Conservation (phyloP, 2,888 invertebrate species). For the Drosophila meridionalis region DNA sequence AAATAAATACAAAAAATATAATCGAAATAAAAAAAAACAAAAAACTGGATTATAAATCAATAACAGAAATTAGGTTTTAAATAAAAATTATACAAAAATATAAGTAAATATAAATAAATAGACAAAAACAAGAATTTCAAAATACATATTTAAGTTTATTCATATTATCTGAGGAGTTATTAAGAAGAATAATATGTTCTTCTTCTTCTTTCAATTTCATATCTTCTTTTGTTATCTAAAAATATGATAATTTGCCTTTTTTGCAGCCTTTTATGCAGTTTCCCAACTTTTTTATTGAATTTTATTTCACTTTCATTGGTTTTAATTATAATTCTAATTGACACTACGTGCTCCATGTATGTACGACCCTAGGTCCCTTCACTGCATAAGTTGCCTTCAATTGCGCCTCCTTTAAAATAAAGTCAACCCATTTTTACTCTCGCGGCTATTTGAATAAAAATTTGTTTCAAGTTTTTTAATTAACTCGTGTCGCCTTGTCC, state of each 20-base stretch:
- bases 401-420: neutral
- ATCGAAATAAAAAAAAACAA: too few relatives aligned
- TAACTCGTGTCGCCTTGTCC: constrained; percentile 59
- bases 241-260: neutral
- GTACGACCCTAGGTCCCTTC: neutral
- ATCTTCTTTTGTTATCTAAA: neutral
- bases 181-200: too few relatives aligned
- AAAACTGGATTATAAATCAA: too few relatives aligned
- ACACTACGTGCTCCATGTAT: constrained; percentile 20
- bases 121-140: too few relatives aligned
- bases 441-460: constrained; percentile 40
- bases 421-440: constrained; percentile 46
- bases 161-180: too few relatives aligned
- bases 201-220: neutral
- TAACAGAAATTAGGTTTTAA: too few relatives aligned
- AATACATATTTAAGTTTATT: too few relatives aligned
- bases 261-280: neutral
- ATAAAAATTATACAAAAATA: too few relatives aligned
- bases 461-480: constrained; percentile 69
- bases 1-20: neutral
- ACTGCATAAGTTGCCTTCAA: neutral
- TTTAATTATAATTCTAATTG: constrained; percentile 30
- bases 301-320: constrained; percentile 20
- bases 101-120: too few relatives aligned
- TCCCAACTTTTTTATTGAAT: constrained; percentile 8